Percentiles rank a stretch among this genome's conserved stretches.
These are phyloP conservation scores for Drosophila kurseongensis DNA, from an alignment of 1,140 invertebrate species.

Conservation along the genomic window DNA sequence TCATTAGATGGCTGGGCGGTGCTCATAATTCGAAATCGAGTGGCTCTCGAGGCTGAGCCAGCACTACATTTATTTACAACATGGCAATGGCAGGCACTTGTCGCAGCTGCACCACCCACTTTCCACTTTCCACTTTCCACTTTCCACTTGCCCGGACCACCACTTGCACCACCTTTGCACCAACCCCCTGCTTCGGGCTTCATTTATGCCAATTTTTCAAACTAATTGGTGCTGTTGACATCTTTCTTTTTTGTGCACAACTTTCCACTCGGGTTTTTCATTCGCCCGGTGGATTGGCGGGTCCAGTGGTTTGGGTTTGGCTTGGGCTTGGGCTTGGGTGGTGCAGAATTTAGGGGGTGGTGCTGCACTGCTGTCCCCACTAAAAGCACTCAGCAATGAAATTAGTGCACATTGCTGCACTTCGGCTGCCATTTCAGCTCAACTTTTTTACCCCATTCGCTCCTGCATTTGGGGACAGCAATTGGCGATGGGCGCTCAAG, in stretches of 20 bases:
- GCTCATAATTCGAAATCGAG: slow-evolving; percentile 72
- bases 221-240: slow-evolving; percentile 81
- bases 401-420: slow-evolving; percentile 80
- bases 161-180: not conserved
- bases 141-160: not conserved
- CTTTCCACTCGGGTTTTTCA: slow-evolving; percentile 29
- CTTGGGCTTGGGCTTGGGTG: not conserved
- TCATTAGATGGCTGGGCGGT: slow-evolving; percentile 52
- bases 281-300: slow-evolving; percentile 8
- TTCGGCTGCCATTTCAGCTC: slow-evolving; percentile 29
- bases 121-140: too few species aligned
- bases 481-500: slow-evolving; percentile 3
- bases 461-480: slow-evolving; percentile 12
- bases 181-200: slow-evolving; percentile 57
- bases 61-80: slow-evolving; percentile 72
- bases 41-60: slow-evolving; percentile 45
- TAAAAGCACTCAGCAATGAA: slow-evolving; percentile 82
- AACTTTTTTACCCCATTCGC: slow-evolving; percentile 25
- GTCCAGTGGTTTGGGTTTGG: not conserved
- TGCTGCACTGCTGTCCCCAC: slow-evolving; percentile 28
- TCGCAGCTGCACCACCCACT: slow-evolving; percentile 14
- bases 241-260: slow-evolving; percentile 57
- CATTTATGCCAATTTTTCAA: slow-evolving; percentile 83
- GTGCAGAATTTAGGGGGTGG: not conserved
- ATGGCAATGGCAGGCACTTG: slow-evolving; percentile 66